Base-by-base conservation (phyloP, 2,888 invertebrate genomes). In the Idaea biselata region DNA sequence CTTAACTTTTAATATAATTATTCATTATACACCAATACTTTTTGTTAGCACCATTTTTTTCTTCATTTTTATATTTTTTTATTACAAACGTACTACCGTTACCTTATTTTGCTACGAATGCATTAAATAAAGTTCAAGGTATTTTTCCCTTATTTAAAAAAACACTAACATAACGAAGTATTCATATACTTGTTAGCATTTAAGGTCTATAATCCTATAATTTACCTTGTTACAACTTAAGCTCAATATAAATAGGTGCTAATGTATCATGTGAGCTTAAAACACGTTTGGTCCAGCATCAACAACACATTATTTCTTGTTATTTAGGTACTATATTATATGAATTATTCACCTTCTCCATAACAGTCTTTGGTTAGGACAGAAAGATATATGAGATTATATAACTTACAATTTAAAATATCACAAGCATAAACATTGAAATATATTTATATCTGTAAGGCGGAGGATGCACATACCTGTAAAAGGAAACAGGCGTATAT, bases 41-140 rank as follows among this genome's bases (percentile, higher is more conserved):
- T 77, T 85, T 88, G 89, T 91, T 91, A 92, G 92, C 91, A 91
- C 90, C 89, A 85, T 89, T 88, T 91, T 88, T 88, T 91, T 87
- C 76, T 74, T 60, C 68, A 75, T 77, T 81, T 78, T 78, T 73
- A 73, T 73, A 59, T 53, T 72, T 81, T n/a, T 89, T 86, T 88
- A 84, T 74, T 86, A 87, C 79, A 89, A 88, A 89, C 84, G 82
- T 88, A 86, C 82, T 87, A 86, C 82, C 82, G 82, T 88, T 87
- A 88, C 85, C 90, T 89, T 90, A 87, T 69, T 77, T 80, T 78
- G 80, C 86, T 88, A 88, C 80, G 82, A 88, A 88, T 88, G 86
- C 84, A 86, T 83, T 80, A 85, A 74, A 80, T 83, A 83, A 85
- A 82, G 77, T 83, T 81, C 71, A 87, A 75, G 84, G 88, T 89